phyloP scores from a whole-genome alignment of 2,113 vertebrate species.

The Scalopus aquaticus region DNA sequence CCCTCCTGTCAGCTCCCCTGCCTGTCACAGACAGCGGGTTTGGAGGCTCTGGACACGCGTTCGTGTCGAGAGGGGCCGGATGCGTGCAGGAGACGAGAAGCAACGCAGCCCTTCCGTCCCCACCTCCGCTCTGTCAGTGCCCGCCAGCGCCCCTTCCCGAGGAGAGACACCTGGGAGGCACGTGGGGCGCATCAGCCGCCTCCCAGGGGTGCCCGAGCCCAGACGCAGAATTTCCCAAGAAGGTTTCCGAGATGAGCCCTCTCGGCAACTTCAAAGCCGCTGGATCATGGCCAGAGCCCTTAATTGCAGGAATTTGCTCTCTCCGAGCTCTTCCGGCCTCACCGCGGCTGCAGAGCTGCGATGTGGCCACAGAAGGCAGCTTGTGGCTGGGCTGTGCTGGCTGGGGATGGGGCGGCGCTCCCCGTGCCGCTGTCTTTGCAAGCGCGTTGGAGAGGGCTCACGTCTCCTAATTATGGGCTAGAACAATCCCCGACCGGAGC shows the following conservation, averaged over 20 bases:
- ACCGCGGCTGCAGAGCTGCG: neutral
- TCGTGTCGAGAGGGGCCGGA: neutral
- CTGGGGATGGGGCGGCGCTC: neutral
- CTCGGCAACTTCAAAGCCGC: constrained; percentile 48
- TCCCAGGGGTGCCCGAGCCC: neutral
- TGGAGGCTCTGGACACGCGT: neutral
- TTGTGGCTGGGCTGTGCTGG: neutral
- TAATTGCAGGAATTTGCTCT: neutral
- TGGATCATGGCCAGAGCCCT: neutral
- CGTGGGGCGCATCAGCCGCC: neutral
- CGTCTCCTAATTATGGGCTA: neutral
- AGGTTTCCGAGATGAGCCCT: neutral
- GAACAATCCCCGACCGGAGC: neutral
- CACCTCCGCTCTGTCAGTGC: fast-evolving
- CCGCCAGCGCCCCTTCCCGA: neutral
- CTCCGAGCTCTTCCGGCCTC: neutral
- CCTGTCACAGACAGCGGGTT: neutral
- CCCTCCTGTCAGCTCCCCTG: too few relatives aligned
- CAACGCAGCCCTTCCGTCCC: neutral
- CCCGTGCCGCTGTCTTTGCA: neutral
- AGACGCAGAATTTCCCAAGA: neutral
- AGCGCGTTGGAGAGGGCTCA: neutral
- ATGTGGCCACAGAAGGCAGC: fast-evolving
- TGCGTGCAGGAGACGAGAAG: neutral
- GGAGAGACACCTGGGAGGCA: neutral